Evolutionary conservation across 2,113 vertebrate species (phyloP).

Genomic region (Fulica atra): DNA sequence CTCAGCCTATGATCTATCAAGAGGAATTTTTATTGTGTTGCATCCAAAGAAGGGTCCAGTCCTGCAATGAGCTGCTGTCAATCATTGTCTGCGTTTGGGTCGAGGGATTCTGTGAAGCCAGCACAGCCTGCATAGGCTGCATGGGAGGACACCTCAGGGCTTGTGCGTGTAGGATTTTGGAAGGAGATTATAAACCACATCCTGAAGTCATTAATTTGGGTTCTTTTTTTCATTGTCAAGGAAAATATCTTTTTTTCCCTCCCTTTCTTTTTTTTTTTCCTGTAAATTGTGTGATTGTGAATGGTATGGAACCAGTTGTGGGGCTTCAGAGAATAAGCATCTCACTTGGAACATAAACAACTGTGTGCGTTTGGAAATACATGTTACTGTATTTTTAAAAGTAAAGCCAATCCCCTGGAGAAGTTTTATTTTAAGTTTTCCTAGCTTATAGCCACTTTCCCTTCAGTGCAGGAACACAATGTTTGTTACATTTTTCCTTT

Average conservation of each 20-base stretch:
- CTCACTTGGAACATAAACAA: background rate
- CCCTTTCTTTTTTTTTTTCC: background rate
- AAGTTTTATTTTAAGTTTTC: background rate
- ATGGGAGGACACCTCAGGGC: background rate
- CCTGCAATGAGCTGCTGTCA: accelerated
- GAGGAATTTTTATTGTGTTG: background rate
- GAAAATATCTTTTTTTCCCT: background rate
- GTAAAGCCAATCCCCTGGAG: background rate
- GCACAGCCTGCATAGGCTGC: background rate
- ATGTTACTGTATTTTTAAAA: background rate
- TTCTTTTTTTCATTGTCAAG: background rate
- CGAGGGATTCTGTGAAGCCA: background rate
- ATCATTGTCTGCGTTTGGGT: accelerated
- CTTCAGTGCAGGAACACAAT: background rate
- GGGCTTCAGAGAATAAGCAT: background rate
- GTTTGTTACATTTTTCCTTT: background rate
- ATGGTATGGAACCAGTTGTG: background rate
- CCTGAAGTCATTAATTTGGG: background rate
- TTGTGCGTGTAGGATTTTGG: background rate
- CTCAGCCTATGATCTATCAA: background rate
- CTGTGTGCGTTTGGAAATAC: background rate
- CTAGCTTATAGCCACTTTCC: background rate
- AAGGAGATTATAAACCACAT: background rate
- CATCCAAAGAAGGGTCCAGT: background rate
- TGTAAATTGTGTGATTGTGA: background rate